phyloP scores from a whole-genome alignment of 2,888 invertebrate species.

The Morpho achilles region DNA sequence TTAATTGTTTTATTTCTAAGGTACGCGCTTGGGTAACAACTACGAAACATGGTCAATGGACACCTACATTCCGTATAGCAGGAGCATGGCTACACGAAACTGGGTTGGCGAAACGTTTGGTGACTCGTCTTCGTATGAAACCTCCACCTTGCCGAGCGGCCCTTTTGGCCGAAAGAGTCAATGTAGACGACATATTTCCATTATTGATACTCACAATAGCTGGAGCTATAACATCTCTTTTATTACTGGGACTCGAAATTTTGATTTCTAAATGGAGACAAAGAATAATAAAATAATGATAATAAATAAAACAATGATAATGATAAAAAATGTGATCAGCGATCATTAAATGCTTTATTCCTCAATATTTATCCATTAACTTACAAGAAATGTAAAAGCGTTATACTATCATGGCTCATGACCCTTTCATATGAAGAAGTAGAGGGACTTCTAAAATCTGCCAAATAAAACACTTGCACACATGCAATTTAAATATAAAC shows the following conservation, averaged over 20 bases:
- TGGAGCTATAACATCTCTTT: slow-evolving; percentile 43
- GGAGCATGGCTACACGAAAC: slow-evolving; percentile 55
- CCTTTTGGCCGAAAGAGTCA: slow-evolving; percentile 58
- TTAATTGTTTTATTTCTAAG: slow-evolving; percentile 31
- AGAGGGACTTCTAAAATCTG: too few relatives aligned
- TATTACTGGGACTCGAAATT: slow-evolving; percentile 47
- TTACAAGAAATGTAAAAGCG: too few relatives aligned
- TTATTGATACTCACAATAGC: slow-evolving; percentile 38
- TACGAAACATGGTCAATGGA: slow-evolving; percentile 49
- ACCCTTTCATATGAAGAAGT: too few relatives aligned
- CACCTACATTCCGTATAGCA: slow-evolving; percentile 39
- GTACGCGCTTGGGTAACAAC: slow-evolving; percentile 47
- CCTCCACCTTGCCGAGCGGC: slow-evolving; percentile 56
- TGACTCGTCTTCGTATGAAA: slow-evolving; percentile 37
- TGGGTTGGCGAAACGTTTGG: slow-evolving; percentile 46
- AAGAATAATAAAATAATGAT: too few relatives aligned
- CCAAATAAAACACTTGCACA: too few relatives aligned
- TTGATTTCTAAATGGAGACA: slow-evolving; percentile 35
- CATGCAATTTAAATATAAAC: too few relatives aligned
- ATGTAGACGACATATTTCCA: slow-evolving; percentile 51
- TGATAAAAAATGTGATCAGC: too few relatives aligned
- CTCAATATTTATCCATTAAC: too few relatives aligned
- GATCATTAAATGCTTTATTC: too few relatives aligned
- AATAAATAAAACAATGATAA: too few relatives aligned
- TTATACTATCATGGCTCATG: too few relatives aligned